phyloP scores from a whole-genome alignment of 2,888 invertebrate genomes.

The Reticulitermes lucifugus region DNA sequence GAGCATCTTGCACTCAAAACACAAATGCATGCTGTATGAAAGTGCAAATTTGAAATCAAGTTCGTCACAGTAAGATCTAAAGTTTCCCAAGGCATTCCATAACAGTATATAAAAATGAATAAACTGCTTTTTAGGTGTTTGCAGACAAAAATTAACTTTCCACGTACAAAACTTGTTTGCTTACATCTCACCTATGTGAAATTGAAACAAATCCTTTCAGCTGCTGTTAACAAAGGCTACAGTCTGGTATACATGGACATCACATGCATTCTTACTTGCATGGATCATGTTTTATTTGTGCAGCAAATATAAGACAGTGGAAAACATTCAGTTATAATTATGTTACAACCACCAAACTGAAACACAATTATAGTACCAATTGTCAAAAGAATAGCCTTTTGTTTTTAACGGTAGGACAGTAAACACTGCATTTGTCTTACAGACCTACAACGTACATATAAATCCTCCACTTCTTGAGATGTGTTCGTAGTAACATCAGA shows the following conservation, averaged over 20 bases:
- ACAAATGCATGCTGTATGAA: too few species aligned
- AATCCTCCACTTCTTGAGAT: background rate
- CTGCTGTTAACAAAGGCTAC: background rate
- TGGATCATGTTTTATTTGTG: conserved; percentile 33
- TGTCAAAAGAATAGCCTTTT: background rate
- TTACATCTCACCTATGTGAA: too few species aligned
- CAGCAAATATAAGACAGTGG: conserved; percentile 36
- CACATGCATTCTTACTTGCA: conserved; percentile 9
- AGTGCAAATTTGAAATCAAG: too few species aligned
- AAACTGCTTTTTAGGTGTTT: too few species aligned
- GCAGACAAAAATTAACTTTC: too few species aligned
- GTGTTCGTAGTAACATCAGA: conserved; percentile 1
- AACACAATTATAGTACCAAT: conserved; percentile 11
- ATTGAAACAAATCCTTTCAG: too few species aligned
- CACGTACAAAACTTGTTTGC: too few species aligned
- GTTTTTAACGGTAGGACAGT: background rate
- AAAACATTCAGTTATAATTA: conserved; percentile 34
- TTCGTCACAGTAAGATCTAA: too few species aligned
- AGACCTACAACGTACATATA: background rate
- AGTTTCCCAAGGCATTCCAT: too few species aligned
- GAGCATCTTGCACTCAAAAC: too few species aligned
- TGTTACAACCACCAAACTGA: conserved; percentile 31
- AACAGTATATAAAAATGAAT: too few species aligned
- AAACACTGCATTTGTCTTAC: background rate
- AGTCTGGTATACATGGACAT: background rate